phyloP scores from a whole-genome alignment of 2,797 vertebrate species.

The Alosa sapidissima region DNA sequence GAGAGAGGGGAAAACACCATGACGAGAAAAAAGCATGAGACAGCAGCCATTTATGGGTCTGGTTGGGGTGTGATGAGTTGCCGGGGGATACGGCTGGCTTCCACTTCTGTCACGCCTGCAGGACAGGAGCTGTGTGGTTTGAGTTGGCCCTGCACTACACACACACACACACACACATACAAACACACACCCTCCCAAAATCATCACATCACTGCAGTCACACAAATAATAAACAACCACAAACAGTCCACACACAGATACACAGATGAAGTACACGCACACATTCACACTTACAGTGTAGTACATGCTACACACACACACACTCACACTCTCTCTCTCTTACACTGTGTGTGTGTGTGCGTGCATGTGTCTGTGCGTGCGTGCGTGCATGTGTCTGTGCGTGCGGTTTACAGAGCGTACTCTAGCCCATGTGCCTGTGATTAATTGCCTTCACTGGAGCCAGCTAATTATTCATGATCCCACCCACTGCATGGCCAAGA shows the following conservation, averaged over 20 bases:
- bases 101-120: slow-evolving; percentile 56
- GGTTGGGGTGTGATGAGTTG: slow-evolving; percentile 60
- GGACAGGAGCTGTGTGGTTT: slow-evolving; percentile 50
- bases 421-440: slow-evolving; percentile 60
- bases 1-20: slow-evolving; percentile 10
- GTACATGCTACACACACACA: background rate
- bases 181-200: slow-evolving; percentile 41
- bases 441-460: slow-evolving; percentile 79
- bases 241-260: background rate
- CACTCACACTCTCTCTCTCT: slow-evolving; percentile 6
- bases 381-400: slow-evolving; percentile 46
- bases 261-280: background rate
- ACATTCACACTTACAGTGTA: background rate
- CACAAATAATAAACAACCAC: background rate
- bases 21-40: slow-evolving; percentile 6
- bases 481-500: slow-evolving; percentile 63
- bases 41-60: slow-evolving; percentile 57
- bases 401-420: slow-evolving; percentile 61
- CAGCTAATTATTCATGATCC: slow-evolving; percentile 69
- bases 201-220: slow-evolving; percentile 6
- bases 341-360: background rate
- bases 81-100: slow-evolving; percentile 50
- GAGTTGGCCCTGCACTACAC: background rate
- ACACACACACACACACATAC: slow-evolving; percentile 44
- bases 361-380: background rate